These are phyloP conservation scores for Bombycilla garrulus DNA, from an alignment of 2,113 vertebrate genomes.

Conservation along the genomic window DNA sequence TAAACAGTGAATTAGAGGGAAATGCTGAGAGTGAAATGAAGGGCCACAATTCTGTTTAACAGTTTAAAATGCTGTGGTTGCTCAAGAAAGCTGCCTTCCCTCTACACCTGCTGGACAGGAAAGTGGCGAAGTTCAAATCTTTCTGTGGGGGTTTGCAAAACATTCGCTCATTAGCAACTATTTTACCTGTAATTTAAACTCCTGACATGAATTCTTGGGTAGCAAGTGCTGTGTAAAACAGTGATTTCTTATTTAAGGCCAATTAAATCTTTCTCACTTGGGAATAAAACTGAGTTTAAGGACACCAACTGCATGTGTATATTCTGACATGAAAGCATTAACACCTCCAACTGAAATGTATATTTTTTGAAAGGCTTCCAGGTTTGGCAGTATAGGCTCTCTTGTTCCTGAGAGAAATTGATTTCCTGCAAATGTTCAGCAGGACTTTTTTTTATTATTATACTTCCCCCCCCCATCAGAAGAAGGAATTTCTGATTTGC, in stretches of 20 bases:
- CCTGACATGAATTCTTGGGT: not conserved
- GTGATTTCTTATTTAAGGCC: not conserved
- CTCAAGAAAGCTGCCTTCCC: not conserved
- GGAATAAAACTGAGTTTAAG: constrained; percentile 20
- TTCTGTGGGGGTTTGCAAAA: constrained; percentile 1
- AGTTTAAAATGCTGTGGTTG: not conserved
- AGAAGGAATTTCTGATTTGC: not conserved
- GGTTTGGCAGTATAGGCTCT: not conserved
- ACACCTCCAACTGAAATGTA: not conserved
- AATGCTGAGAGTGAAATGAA: not conserved
- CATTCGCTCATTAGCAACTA: constrained; percentile 1
- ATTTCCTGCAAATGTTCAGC: not conserved
- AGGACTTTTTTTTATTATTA: not conserved
- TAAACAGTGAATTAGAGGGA: constrained; percentile 15
- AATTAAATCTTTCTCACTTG: not conserved
- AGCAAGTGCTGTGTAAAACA: not conserved
- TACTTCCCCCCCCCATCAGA: not conserved
- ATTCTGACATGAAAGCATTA: constrained; percentile 7
- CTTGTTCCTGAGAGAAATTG: not conserved
- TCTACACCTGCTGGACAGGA: not conserved
- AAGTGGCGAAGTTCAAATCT: not conserved
- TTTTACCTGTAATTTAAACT: constrained; percentile 3
- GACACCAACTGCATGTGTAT: not conserved
- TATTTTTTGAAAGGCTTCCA: not conserved
- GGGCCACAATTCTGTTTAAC: not conserved